Percentiles rank a stretch among this genome's conserved stretches.
Evolutionary conservation across 1,140 invertebrate genomes (phyloP).

Genomic region (Reticulitermes speratus): DNA sequence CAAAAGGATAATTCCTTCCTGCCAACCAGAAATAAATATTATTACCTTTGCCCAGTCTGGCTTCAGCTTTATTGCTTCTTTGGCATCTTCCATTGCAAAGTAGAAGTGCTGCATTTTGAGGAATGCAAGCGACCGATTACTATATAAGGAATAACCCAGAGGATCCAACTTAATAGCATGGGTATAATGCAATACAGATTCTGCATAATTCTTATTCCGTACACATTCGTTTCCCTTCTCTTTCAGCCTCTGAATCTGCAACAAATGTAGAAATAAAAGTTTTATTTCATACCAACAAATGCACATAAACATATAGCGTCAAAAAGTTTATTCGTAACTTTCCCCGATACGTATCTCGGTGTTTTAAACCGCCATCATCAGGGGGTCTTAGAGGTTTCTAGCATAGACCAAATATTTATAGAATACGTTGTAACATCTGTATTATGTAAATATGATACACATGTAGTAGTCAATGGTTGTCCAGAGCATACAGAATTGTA

Average conservation of each 20-base stretch:
- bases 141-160: conserved; percentile 69
- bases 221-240: conserved; percentile 75
- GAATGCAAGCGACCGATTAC: conserved; percentile 78
- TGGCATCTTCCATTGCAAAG: conserved; percentile 74
- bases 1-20: background rate
- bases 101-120: conserved; percentile 75
- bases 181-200: conserved; percentile 77
- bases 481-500: no score
- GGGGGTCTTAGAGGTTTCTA: no score
- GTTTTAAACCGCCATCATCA: no score
- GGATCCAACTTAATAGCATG: conserved; percentile 75
- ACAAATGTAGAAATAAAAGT: conserved; percentile 2
- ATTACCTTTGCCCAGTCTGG: conserved; percentile 78
- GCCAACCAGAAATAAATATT: background rate
- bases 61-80: conserved; percentile 69
- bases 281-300: no score
- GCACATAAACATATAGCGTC: no score
- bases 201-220: conserved; percentile 68
- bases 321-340: no score
- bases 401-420: no score
- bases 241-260: conserved; percentile 56
- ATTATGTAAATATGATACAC: no score
- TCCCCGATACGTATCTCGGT: no score
- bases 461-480: no score
- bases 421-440: no score